These are phyloP conservation scores for Lordiphosa clarofinis DNA, from an alignment of 1,140 invertebrate genomes.

Conservation along the genomic window DNA sequence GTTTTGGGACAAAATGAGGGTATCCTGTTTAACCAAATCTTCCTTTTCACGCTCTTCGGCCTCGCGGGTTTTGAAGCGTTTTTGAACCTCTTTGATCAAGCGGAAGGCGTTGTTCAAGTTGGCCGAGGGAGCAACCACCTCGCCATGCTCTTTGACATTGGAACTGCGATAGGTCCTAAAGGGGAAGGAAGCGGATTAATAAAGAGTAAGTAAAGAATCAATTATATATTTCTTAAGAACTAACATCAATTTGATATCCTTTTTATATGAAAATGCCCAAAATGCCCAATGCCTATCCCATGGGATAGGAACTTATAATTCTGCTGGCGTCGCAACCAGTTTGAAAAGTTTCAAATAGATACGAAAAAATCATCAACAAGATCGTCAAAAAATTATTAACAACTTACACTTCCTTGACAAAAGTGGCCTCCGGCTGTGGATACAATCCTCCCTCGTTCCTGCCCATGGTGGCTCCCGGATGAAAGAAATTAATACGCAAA, in stretches of 20 bases:
- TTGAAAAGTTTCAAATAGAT: too few species aligned
- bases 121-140: conserved; percentile 95
- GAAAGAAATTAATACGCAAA: conserved; percentile 99
- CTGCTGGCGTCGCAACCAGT: too few species aligned
- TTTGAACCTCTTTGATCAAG: conserved; percentile 99
- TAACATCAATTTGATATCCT: too few species aligned
- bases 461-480: conserved; percentile 97
- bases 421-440: conserved; percentile 96
- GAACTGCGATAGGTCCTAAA: conserved; percentile 97
- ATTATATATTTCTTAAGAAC: too few species aligned
- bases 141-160: conserved; percentile 98
- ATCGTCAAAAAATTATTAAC: too few species aligned
- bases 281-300: too few species aligned
- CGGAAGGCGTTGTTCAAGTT: conserved; percentile 98
- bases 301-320: too few species aligned
- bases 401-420: conserved; percentile 98
- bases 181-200: conserved; percentile 22
- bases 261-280: too few species aligned
- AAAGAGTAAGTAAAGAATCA: too few species aligned
- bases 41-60: conserved; percentile 99
- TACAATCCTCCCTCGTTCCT: conserved; percentile 94
- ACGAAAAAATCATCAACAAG: too few species aligned
- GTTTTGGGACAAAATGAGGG: conserved; percentile 95
- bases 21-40: conserved; percentile 99
- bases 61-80: conserved; percentile 98